These are phyloP conservation scores for Phlogophora meticulosa DNA, from an alignment of 2,888 invertebrate genomes.

Conservation along the genomic window DNA sequence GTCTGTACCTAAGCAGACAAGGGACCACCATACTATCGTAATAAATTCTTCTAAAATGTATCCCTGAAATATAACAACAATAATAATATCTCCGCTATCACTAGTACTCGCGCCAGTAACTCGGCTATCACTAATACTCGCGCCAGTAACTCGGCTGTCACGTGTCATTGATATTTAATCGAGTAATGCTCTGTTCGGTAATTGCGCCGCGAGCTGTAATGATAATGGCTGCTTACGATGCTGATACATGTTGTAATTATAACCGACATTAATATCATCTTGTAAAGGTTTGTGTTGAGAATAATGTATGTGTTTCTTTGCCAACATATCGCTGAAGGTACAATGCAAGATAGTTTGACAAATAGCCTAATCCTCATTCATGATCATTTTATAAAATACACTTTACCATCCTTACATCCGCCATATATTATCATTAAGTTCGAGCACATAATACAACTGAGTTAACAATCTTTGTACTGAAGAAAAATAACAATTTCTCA, in stretches of 20 bases:
- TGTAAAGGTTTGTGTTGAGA: slow-evolving; percentile 1
- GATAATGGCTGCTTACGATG: slow-evolving; percentile 37
- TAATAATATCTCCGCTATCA: not conserved
- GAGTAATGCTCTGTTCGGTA: slow-evolving; percentile 28
- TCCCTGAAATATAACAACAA: not conserved
- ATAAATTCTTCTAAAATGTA: not conserved
- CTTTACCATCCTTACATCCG: too few species aligned
- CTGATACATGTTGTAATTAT: slow-evolving; percentile 8
- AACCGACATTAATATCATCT: slow-evolving; percentile 36
- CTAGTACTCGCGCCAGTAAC: not conserved
- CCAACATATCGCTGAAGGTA: too few species aligned
- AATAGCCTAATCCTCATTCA: too few species aligned
- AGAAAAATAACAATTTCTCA: not conserved
- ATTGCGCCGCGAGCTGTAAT: slow-evolving; percentile 34
- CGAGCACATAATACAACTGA: not conserved
- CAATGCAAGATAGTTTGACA: too few species aligned
- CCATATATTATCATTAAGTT: too few species aligned
- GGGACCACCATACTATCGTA: not conserved
- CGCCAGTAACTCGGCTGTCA: slow-evolving; percentile 34
- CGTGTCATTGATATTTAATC: slow-evolving; percentile 51
- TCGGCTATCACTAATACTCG: slow-evolving; percentile 20
- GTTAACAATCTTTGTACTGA: not conserved
- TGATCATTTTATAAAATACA: too few species aligned
- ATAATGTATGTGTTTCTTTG: too few species aligned
- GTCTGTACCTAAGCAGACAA: too few species aligned